Evolutionary conservation across 1,140 invertebrate genomes (phyloP), one percentile per base, ranked within the genome.

Genomic region (Eriosoma lanigerum): DNA sequence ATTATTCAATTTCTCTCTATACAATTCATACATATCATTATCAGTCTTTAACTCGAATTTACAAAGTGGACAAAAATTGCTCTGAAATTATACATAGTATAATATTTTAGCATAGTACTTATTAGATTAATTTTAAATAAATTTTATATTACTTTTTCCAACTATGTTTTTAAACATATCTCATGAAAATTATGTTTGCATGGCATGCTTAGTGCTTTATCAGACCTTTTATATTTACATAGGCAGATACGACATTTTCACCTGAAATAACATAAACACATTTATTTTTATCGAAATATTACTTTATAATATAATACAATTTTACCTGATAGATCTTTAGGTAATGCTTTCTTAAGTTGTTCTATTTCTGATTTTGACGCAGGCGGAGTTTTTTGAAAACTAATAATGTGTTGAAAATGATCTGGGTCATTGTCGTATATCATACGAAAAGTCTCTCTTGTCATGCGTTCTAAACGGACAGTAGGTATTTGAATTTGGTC

Each of bases 171-270:
- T 46, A 78, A 48, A 62, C 75, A 78, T 1, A 26, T 48, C 46
- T 78, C 75, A 29, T 78, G 75, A 62, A 48, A 78, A 48, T n/a
- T 60, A 60, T 78, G 75, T 19, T 62, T 46, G 17, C 75, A 78
- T 26, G 75, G 75, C 75, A 78, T 78, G 1, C 15, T 44, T 26
- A 78, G 17, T n/a, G 56, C 75, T 78, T 62, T 50, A 29, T 78
- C 54, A 17, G 26, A 12, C 10, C 13, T 8, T 78, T 78, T 1
- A 78, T 78, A 78, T 29, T 60, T 38, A 19, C 38, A 48, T 29
- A 78, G 48, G n/a, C 75, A 78, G n/a, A 78, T 78, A 62, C 21
- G 29, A 78, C 75, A 78, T 60, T 78, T 78, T 78, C 75, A 48
- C 24, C 75, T 78, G 48, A 60, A 78, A 78, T 29, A 38, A 19